Percentiles rank a stretch among this genome's conserved stretches.
Conservation (phyloP, 2,888 invertebrate species). For the Thereva unica region DNA sequence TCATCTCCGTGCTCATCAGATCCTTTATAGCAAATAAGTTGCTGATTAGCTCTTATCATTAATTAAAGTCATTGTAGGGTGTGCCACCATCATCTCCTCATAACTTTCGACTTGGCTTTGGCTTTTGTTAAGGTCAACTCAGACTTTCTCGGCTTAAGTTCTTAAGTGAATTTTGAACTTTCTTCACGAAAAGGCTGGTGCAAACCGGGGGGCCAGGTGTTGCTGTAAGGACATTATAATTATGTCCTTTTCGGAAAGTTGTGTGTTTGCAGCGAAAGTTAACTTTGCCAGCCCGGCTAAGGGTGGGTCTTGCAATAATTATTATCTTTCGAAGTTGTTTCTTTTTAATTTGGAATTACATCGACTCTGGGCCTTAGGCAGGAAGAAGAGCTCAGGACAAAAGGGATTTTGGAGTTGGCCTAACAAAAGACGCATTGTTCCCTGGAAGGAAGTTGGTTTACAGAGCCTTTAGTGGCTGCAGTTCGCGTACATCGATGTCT, state of each 20-base stretch:
- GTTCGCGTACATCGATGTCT: too few species aligned
- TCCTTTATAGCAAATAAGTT: neutral
- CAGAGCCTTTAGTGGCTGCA: too few species aligned
- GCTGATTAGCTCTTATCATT: slow-evolving; percentile 10
- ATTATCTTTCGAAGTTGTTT: too few species aligned
- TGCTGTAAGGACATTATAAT: neutral
- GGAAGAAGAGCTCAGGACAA: too few species aligned
- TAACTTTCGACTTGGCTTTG: slow-evolving; percentile 3
- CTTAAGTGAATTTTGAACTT: slow-evolving; percentile 1
- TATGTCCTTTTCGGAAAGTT: neutral
- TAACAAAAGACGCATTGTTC: too few species aligned
- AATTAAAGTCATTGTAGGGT: slow-evolving; percentile 12
- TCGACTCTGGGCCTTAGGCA: too few species aligned
- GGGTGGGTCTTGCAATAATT: too few species aligned
- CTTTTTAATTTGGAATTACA: too few species aligned
- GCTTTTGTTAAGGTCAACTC: neutral
- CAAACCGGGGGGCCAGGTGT: neutral
- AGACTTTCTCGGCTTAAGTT: neutral
- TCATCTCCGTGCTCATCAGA: neutral
- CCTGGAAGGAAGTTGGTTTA: too few species aligned
- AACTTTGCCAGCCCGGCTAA: too few species aligned
- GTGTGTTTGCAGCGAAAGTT: too few species aligned
- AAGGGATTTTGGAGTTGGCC: too few species aligned
- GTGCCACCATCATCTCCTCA: neutral
- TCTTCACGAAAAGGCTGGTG: neutral